phyloP scores from a whole-genome alignment of 2,113 vertebrate genomes.

The Otus sunia region DNA sequence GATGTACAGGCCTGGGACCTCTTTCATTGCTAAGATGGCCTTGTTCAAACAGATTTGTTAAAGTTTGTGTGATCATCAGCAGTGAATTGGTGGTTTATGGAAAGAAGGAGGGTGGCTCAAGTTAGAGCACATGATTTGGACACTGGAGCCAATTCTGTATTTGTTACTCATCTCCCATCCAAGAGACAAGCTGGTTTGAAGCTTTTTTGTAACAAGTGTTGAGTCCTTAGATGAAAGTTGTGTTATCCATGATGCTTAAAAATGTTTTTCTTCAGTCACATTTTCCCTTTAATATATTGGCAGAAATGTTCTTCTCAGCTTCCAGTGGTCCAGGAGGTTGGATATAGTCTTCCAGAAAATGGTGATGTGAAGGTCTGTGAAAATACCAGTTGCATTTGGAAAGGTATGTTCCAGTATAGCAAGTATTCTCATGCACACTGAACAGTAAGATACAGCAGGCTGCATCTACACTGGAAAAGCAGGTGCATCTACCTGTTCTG shows the following conservation, averaged over 20 bases:
- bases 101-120: background rate
- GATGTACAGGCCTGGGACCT: background rate
- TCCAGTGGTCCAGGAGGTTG: background rate
- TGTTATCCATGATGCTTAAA: background rate
- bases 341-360: background rate
- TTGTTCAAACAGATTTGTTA: background rate
- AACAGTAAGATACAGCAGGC: background rate
- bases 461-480: background rate
- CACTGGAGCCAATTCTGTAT: background rate
- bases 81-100: background rate
- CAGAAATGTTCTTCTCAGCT: conserved; percentile 15
- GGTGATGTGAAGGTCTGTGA: conserved; percentile 39
- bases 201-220: background rate
- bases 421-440: background rate
- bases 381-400: conserved; percentile 3
- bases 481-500: background rate
- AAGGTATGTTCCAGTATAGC: background rate
- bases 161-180: background rate
- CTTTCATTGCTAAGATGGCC: background rate
- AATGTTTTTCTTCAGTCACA: fast-evolving
- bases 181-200: background rate
- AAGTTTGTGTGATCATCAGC: background rate
- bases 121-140: background rate
- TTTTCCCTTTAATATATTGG: background rate
- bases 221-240: background rate